Conservation (phyloP, 2,113 vertebrate species). For the Galeopterus variegatus region DNA sequence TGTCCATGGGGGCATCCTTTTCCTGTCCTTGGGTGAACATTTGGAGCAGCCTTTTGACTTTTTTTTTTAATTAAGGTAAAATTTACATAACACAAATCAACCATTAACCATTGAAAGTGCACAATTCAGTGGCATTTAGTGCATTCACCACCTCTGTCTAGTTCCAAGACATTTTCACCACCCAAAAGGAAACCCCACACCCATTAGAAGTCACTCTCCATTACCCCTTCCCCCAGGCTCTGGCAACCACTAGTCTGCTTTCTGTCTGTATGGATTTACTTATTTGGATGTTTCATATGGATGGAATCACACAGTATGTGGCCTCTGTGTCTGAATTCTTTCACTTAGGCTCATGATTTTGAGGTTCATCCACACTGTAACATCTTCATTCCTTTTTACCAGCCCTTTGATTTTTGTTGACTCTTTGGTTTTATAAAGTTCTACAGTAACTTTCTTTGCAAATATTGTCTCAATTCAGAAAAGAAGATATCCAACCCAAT, state of each 20-base stretch:
- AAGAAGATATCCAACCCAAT: not conserved
- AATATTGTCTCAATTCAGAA: not conserved
- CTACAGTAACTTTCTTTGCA: not conserved
- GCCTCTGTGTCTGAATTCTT: not conserved
- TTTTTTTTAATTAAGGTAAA: not conserved
- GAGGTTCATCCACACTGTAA: not conserved
- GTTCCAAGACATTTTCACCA: not conserved
- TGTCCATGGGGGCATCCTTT: not conserved
- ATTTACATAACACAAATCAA: not conserved
- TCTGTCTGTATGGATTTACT: not conserved
- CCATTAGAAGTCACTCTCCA: not conserved
- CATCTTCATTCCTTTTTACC: not conserved
- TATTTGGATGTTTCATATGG: not conserved
- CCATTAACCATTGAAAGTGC: not conserved
- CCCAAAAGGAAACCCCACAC: not conserved
- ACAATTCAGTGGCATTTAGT: too few relatives aligned
- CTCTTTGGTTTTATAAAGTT: not conserved
- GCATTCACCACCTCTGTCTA: not conserved
- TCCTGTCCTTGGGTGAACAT: not conserved
- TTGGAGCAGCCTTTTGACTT: not conserved
- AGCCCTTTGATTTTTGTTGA: not conserved
- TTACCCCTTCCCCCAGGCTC: fast-evolving
- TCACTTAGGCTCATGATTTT: not conserved
- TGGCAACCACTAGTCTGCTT: not conserved
- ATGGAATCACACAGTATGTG: not conserved